A percentile compares a stretch with the other conserved stretches of the same genome.
Conservation (phyloP, 2,113 vertebrate species). For the Plecotus auritus region DNA sequence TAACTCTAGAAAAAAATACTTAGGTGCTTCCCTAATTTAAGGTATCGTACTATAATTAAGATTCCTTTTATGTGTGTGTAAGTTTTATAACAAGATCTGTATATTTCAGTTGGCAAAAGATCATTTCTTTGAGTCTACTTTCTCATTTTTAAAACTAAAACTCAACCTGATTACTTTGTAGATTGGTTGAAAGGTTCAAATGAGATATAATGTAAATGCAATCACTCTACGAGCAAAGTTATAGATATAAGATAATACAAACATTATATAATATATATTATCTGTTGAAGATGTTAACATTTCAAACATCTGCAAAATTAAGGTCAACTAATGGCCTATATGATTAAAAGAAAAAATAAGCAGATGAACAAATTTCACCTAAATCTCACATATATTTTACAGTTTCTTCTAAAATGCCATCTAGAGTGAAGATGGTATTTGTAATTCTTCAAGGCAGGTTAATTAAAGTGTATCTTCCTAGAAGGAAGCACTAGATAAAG, state of each 20-base stretch:
- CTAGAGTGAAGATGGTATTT: background rate
- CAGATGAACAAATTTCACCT: background rate
- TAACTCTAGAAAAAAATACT: background rate
- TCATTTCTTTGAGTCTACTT: background rate
- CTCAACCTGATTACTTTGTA: background rate
- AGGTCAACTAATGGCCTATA: background rate
- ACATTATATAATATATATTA: background rate
- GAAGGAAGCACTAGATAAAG: background rate
- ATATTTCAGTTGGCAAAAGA: background rate
- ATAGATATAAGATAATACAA: background rate
- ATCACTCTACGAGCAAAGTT: background rate
- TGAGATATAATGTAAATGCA: background rate
- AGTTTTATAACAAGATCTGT: background rate
- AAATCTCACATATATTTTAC: background rate
- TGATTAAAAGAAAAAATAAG: background rate
- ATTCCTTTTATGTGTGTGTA: background rate
- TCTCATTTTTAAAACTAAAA: conserved; percentile 13
- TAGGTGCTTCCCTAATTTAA: background rate
- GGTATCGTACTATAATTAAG: background rate
- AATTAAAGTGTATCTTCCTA: background rate
- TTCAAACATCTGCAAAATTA: conserved; percentile 17
- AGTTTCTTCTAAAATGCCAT: background rate
- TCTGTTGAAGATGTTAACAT: background rate
- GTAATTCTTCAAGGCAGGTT: background rate
- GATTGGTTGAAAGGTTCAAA: background rate